These are phyloP conservation scores for Drosophila navojoa DNA, from an alignment of 1,140 invertebrate genomes.

Conservation along the genomic window DNA sequence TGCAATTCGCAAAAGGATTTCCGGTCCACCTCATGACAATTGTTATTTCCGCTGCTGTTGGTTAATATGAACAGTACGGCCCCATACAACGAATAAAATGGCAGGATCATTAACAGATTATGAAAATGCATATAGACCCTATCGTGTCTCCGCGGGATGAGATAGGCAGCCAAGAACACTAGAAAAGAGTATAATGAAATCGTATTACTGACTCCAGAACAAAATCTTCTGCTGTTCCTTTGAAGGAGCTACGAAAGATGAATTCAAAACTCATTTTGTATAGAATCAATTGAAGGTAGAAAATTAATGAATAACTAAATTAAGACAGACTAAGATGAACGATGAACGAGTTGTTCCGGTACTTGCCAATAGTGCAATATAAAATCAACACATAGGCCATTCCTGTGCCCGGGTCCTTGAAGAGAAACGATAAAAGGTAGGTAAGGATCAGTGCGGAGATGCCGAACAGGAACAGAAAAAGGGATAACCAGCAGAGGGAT, in stretches of 20 bases:
- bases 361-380: slow-evolving; percentile 13
- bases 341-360: background rate
- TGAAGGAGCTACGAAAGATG: too few species aligned
- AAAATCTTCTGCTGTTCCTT: too few species aligned
- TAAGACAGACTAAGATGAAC: too few species aligned
- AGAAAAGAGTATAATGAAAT: background rate
- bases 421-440: slow-evolving; percentile 27
- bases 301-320: too few species aligned
- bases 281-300: too few species aligned
- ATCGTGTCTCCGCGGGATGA: background rate
- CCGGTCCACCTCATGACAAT: too few species aligned
- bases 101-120: slow-evolving; percentile 1
- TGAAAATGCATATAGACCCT: background rate
- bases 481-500: accelerated
- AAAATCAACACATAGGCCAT: slow-evolving; percentile 21
- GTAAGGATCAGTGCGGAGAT: slow-evolving; percentile 37
- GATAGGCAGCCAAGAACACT: slow-evolving; percentile 24
- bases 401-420: slow-evolving; percentile 6
- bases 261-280: too few species aligned
- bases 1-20: background rate
- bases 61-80: background rate
- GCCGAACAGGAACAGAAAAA: slow-evolving; percentile 23
- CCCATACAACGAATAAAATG: slow-evolving; percentile 36
- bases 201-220: too few species aligned
- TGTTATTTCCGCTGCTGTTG: too few species aligned